These are phyloP conservation scores for Raphicerus campestris DNA, from an alignment of 2,113 vertebrate genomes.

Conservation along the genomic window DNA sequence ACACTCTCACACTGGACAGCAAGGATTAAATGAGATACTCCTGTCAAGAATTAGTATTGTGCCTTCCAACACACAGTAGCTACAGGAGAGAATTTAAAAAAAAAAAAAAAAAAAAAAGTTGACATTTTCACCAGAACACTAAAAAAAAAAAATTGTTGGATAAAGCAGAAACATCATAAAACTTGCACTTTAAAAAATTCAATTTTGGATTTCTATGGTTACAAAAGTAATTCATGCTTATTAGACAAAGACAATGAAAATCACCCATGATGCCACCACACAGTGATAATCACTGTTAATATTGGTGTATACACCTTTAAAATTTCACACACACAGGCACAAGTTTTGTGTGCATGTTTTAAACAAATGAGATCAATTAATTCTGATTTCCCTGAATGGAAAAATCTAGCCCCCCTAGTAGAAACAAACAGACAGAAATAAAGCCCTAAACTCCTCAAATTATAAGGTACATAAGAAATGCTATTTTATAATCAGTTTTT, in stretches of 20 bases:
- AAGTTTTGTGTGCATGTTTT: not conserved
- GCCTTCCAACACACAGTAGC: not conserved
- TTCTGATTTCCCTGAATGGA: not conserved
- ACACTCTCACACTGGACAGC: not conserved
- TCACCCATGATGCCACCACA: not conserved
- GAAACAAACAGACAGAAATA: not conserved
- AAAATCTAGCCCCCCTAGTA: not conserved
- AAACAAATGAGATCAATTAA: conserved; percentile 14
- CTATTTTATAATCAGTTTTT: not conserved
- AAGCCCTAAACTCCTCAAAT: not conserved
- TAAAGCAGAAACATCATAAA: not conserved
- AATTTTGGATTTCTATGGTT: not conserved
- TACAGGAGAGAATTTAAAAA: not conserved
- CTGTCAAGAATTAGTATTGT: not conserved
- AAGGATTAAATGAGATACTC: not conserved
- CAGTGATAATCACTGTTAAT: not conserved
- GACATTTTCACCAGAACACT: not conserved
- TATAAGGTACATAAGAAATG: not conserved
- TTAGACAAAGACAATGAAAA: conserved; percentile 6
- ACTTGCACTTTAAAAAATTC: not conserved
- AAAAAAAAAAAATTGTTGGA: not conserved
- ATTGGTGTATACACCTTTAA: not conserved
- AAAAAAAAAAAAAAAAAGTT: not conserved
- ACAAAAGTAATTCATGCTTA: conserved; percentile 1
- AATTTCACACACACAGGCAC: not conserved